Percentiles rank a stretch among this genome's conserved stretches.
These are phyloP conservation scores for Hystrix cristata DNA, from an alignment of 2,113 vertebrate genomes.

Conservation along the genomic window DNA sequence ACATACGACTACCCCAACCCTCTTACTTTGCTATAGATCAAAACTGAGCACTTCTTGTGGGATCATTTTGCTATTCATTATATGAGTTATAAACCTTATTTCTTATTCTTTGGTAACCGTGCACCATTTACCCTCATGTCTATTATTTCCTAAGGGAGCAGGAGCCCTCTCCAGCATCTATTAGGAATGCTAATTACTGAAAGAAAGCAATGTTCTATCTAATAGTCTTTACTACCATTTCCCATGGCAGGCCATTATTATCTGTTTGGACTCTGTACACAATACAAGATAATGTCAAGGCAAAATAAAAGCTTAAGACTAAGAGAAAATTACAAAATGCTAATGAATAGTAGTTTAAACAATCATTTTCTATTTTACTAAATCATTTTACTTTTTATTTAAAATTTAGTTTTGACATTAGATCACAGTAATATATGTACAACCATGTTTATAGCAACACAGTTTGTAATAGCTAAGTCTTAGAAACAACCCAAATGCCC, in stretches of 20 bases:
- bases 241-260: not conserved
- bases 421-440: too few relatives aligned
- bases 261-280: not conserved
- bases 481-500: too few relatives aligned
- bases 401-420: not conserved
- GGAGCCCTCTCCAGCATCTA: not conserved
- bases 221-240: not conserved
- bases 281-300: not conserved
- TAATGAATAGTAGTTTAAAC: not conserved
- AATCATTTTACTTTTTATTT: not conserved
- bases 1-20: fast-evolving
- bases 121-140: not conserved
- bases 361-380: not conserved
- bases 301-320: not conserved
- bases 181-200: not conserved
- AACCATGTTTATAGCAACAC: too few relatives aligned
- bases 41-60: not conserved
- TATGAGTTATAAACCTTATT: not conserved
- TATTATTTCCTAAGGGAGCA: not conserved
- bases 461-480: too few relatives aligned
- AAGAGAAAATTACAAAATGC: not conserved
- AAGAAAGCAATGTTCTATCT: not conserved
- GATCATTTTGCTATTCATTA: not conserved
- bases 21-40: not conserved
- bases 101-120: not conserved